Evolutionary conservation across 2,113 vertebrate species (phyloP), one percentile per base, ranked within the genome.

Genomic region (Seriola aureovittata): DNA sequence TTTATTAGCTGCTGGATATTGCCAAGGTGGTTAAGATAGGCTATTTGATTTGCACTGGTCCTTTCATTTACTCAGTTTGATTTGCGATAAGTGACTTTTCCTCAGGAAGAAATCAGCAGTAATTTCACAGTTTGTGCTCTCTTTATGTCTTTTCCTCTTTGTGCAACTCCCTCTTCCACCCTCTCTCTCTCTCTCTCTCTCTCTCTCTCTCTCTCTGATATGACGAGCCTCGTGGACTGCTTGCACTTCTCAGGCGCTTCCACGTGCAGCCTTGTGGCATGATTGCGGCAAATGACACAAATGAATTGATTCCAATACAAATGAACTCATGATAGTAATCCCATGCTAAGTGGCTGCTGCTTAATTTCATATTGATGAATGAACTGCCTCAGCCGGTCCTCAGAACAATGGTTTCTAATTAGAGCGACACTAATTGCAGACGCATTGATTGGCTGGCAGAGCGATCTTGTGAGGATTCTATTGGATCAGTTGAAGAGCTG

Each of bases 361-460:
- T 94, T 93, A 85, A 93, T 93, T 93, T 92, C 84, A 91, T 89
- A 92, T 92, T 92, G 93, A 93, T 89, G 84, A 90, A 90, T 87
- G 85, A 89, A 92, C 75, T 89, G 88, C 77, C 80, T 52, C 50
- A 55, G 81, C 77, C 40, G 29, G 66, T 54, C 64, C 81, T 84
- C 87, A 81, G 81, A 92, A 94, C 90, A 92, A 93, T 92, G 85
- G 65, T 65, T 87, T 88, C 89, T 92, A 92, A 92, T 93, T 90
- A 93, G 89, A 86, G 66, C 36, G 60, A 85, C 79, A 64, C 86
- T 93, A 88, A 93, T 92, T 90, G 88, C 75, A 64, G 67, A 84
- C 73, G 48, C 84, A 88, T 89, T 92, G 93, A 93, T 92, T 89
- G 81, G 89, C 75, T 69, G 42, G 34, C 50, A 9, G 71, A 75